Base-by-base conservation (phyloP, 2,888 invertebrate genomes). In the Lasius platythorax region DNA sequence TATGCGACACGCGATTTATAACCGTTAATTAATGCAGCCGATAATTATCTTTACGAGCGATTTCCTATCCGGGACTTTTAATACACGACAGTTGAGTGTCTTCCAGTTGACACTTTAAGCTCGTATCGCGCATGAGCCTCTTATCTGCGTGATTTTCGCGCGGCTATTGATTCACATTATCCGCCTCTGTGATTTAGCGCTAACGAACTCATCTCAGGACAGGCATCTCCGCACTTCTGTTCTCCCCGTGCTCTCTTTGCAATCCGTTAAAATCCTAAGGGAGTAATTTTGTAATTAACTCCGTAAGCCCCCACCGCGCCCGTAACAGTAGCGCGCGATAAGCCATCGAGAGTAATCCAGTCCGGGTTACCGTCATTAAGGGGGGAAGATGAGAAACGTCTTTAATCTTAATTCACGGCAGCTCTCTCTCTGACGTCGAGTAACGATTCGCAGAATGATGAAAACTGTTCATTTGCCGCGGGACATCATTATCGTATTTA, bases 281-380 rank as follows among this genome's bases (percentile, higher is more conserved):
- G 91, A 91, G 90, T 91, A 86, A 91, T 90, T 91, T 90, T 84
- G 90, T 87, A 91, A 90, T 91, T 90, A 89, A 89, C 89, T 85
- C 83, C 83, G 83, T 81, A 82, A 79, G 68, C 83, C 84, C 70
- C 63, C 28, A 78, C 58, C 72, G 66, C 43, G 83, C 82, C 74
- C 63, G 82, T 87, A 79, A 90, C 90, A 85, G 90, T 90, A 90
- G 89, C 90, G 66, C 83, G 40, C 83, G 85, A 72, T 37, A 53
- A 76, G 81, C 86, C 82, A 83, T 88, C 87, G 61, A 73, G 85
- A 84, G 86, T 78, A 87, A 88, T 89, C 87, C 84, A 33, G 70
- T 63, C 33, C 37, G 70, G 81, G 83, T 72, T 79, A 84, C 73
- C 84, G 66, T 89, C 90, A 85, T 89, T 89, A 89, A 84, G 82